phyloP scores from a whole-genome alignment of 2,113 vertebrate genomes.

The Microcebus jonahi region DNA sequence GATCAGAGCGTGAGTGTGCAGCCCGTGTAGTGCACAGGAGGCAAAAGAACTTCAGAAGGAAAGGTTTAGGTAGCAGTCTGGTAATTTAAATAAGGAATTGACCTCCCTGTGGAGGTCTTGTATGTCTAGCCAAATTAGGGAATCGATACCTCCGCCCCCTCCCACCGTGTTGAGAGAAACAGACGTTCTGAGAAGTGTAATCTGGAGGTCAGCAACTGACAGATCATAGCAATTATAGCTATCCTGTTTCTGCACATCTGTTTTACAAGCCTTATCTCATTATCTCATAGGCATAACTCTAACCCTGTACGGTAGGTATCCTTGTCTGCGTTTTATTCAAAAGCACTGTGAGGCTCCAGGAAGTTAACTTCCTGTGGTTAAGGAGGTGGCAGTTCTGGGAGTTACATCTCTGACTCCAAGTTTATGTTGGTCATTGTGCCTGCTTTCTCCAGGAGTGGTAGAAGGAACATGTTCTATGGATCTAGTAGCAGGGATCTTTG shows the following conservation, averaged over 20 bases:
- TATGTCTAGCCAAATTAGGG: background rate
- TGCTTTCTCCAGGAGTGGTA: background rate
- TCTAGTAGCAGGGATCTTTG: background rate
- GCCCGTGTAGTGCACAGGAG: rapidly evolving
- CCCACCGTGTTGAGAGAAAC: background rate
- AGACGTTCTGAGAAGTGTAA: background rate
- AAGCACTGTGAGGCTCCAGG: background rate
- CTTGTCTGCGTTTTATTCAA: background rate
- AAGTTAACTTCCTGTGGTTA: background rate
- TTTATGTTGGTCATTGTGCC: background rate
- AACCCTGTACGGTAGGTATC: background rate
- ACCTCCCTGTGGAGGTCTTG: background rate
- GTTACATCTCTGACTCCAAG: background rate
- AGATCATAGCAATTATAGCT: background rate
- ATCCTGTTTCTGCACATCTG: background rate
- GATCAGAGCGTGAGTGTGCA: constrained; percentile 92
- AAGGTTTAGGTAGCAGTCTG: background rate
- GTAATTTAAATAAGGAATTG: background rate
- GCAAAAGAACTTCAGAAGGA: background rate
- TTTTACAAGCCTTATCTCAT: background rate
- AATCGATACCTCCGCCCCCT: background rate
- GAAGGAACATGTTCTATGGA: background rate
- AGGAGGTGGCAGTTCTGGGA: background rate
- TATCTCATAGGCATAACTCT: background rate
- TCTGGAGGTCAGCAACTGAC: background rate